Conservation (phyloP, 2,113 vertebrate species). For the Cisticola juncidis region DNA sequence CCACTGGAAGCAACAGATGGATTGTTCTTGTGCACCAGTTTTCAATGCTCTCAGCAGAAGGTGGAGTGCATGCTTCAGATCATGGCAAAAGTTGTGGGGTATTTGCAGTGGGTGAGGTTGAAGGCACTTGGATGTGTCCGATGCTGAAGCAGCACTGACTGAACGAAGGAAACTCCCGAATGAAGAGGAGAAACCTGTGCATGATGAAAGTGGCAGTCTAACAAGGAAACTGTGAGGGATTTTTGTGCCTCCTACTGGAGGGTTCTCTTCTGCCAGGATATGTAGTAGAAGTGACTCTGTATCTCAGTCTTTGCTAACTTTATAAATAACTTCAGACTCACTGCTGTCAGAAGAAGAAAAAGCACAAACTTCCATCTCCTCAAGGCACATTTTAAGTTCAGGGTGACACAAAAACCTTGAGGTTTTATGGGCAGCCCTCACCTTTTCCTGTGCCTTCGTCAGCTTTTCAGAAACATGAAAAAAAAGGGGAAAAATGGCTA, state of each 20-base stretch:
- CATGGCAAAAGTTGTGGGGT: background rate
- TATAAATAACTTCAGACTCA: background rate
- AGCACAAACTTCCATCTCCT: background rate
- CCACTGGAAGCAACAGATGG: background rate
- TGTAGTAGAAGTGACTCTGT: background rate
- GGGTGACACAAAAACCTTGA: background rate
- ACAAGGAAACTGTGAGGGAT: background rate
- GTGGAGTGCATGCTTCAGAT: background rate
- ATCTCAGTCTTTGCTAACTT: background rate
- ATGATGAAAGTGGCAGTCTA: background rate
- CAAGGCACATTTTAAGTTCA: background rate
- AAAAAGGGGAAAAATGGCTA: background rate
- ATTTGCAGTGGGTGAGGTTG: background rate
- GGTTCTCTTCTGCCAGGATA: background rate
- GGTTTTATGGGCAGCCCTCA: background rate
- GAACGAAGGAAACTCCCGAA: background rate
- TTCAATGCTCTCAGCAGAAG: background rate
- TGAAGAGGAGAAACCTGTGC: background rate
- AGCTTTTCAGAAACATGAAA: background rate
- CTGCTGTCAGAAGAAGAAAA: background rate
- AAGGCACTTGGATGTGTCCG: background rate
- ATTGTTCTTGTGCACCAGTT: background rate
- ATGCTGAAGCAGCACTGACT: background rate
- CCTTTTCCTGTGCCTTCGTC: background rate
- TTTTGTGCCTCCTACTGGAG: background rate